Evolutionary conservation across 1,140 invertebrate genomes (phyloP).

Genomic region (Uloborus diversus): DNA sequence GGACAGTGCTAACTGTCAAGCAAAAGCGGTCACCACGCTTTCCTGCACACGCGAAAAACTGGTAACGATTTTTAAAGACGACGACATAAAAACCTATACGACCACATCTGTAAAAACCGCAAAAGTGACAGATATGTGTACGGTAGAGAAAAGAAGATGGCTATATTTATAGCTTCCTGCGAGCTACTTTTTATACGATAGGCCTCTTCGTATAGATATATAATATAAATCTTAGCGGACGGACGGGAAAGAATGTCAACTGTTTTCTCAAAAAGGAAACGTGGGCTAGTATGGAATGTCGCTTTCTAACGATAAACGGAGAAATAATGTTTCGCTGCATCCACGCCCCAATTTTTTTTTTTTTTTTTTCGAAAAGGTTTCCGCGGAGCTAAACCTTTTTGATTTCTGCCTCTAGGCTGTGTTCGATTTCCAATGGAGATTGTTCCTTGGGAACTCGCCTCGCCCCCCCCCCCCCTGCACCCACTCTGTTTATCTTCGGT

Average conservation of each 20-base stretch:
- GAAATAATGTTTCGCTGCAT: conserved; percentile 23
- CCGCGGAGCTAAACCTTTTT: conserved; percentile 30
- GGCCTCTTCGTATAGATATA: conserved; percentile 17
- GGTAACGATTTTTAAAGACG: conserved; percentile 48
- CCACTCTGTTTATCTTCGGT: conserved; percentile 1
- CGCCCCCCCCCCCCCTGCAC: neutral
- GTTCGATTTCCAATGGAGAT: conserved; percentile 52
- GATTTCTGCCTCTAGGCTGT: conserved; percentile 17
- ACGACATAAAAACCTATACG: conserved; percentile 11
- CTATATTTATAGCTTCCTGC: conserved; percentile 14
- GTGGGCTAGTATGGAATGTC: conserved; percentile 28
- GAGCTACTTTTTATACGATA: too few species aligned
- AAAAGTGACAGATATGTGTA: neutral
- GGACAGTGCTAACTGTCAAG: conserved; percentile 44
- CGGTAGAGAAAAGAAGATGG: conserved; percentile 1
- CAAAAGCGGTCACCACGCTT: conserved; percentile 50
- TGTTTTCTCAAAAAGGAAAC: conserved; percentile 20
- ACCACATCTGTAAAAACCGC: neutral
- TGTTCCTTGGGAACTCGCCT: conserved; percentile 18
- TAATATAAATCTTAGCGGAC: too few species aligned
- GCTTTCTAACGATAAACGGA: conserved; percentile 52
- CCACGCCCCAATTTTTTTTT: neutral
- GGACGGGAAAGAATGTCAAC: conserved; percentile 42
- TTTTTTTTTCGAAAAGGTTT: conserved; percentile 9
- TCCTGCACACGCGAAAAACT: conserved; percentile 31